These are phyloP conservation scores for Pygmarrhopalites habei DNA, from an alignment of 1,140 invertebrate species.

Conservation along the genomic window DNA sequence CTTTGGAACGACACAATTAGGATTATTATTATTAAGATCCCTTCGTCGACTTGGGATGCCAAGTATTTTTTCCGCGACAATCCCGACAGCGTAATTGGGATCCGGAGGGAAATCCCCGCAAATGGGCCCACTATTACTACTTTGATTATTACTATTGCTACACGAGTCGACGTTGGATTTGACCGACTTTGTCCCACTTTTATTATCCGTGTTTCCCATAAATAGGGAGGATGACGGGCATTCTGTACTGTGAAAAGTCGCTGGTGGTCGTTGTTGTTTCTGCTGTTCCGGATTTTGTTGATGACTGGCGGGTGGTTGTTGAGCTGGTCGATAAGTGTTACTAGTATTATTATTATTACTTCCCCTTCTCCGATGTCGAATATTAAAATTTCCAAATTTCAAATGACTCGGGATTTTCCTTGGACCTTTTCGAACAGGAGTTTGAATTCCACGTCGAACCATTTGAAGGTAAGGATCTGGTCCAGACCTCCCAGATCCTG, in stretches of 20 bases:
- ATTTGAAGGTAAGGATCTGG: background rate
- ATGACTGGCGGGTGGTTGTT: background rate
- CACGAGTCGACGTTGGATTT: too few relatives aligned
- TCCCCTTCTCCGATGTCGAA: background rate
- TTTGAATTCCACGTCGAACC: background rate
- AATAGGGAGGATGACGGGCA: too few relatives aligned
- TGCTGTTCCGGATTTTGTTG: background rate
- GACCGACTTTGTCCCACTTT: too few relatives aligned
- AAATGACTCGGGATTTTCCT: conserved; percentile 10
- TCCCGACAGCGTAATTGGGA: background rate
- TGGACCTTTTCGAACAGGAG: background rate
- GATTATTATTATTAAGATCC: background rate
- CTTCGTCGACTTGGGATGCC: background rate
- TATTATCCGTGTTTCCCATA: too few relatives aligned
- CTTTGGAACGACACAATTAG: background rate
- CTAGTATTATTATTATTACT: background rate
- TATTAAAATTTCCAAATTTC: conserved; percentile 11
- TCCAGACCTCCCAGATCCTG: background rate
- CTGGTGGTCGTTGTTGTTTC: background rate
- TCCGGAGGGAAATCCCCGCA: background rate
- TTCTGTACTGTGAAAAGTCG: too few relatives aligned
- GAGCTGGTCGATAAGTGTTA: too few relatives aligned
- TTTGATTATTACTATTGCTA: background rate
- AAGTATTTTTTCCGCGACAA: conserved; percentile 4
- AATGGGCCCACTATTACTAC: background rate